Evolutionary conservation across 2,113 vertebrate species (phyloP), one percentile per base, ranked within the genome.

Genomic region (Anser cygnoides): DNA sequence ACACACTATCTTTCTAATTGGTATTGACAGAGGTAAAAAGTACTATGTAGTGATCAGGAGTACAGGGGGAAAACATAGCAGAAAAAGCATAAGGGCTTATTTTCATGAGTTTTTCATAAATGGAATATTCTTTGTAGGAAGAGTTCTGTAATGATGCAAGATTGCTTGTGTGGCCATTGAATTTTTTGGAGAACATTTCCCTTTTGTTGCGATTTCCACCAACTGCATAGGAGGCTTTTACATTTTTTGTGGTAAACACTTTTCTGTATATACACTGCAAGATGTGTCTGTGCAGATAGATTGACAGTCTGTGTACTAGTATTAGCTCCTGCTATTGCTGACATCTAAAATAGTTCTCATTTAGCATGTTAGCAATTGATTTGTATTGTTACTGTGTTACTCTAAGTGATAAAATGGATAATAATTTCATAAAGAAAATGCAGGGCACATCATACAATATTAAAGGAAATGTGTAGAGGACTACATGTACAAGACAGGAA

Each of bases 381-480:
- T 70, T 92, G 50, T 11, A 84, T 91, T 87, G 39, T 55, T 89
- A 46, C 74, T 81, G 21, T 66, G 72, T 94, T 73, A 80, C 14
- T 96, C 37, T 92, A 91, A 94, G 75, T 96, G 95, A 94, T 93
- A 57, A 72, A 84, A 63, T 91, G 35, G 57, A 35, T 89, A 75
- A 89, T 85, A 91, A 92, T 97, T 95, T 76, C 54, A 59, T 91
- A 62, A 90, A 75, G 35, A 91, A 94, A 96, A 96, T 90, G 46
- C 81, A 79, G 61, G 72, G 43, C 67, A 49, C 19, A 89, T 75
- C 86, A 78, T 90, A 41, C 62, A 95, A 19, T 96, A 93, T 95
- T 97, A 92, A 97, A 92, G 41, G 39, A 78, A 90, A 86, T 61
- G 55, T 88, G 61, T 72, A 95, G 87, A 95, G 63, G 44, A 66